Percentiles rank a stretch among this genome's conserved stretches.
phyloP scores from a whole-genome alignment of 2,888 invertebrate genomes.

The Pristionchus fissidentatus region DNA sequence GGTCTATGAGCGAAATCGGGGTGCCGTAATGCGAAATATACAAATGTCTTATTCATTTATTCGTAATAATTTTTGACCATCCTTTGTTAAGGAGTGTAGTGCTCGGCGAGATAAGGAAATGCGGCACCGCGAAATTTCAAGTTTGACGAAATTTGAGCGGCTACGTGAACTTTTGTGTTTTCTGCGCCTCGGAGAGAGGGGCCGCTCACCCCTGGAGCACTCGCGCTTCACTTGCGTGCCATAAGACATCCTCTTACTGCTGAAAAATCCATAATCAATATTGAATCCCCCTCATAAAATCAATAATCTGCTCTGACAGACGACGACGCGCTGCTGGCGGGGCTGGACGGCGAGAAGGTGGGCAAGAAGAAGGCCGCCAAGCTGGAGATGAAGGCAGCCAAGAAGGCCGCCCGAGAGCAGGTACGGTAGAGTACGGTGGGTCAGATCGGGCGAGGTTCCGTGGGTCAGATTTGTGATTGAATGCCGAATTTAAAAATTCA shows the following conservation, averaged over 20 bases:
- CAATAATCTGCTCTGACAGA: neutral
- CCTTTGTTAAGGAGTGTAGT: too few relatives aligned
- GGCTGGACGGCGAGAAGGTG: conserved; percentile 62
- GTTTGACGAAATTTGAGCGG: too few relatives aligned
- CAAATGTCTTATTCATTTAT: too few relatives aligned
- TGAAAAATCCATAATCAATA: too few relatives aligned
- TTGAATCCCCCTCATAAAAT: conserved; percentile 6
- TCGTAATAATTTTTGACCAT: too few relatives aligned
- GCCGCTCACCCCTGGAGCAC: too few relatives aligned
- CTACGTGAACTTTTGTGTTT: too few relatives aligned
- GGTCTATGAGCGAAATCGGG: too few relatives aligned
- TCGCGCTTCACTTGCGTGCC: neutral
- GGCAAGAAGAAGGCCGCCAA: conserved; percentile 75
- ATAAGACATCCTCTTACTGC: neutral
- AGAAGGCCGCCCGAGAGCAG: conserved; percentile 68
- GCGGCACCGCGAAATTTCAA: too few relatives aligned
- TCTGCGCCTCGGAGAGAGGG: too few relatives aligned
- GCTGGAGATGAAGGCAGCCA: conserved; percentile 73
- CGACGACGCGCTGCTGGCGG: conserved; percentile 4
- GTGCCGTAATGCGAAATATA: too few relatives aligned
- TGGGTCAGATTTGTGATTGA: neutral
- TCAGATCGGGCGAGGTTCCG: conserved; percentile 49
- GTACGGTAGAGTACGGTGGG: conserved; percentile 44
- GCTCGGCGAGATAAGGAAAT: too few relatives aligned
- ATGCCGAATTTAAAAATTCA: neutral